These are phyloP conservation scores for Myodes glareolus DNA, from an alignment of 2,113 vertebrate species.

Conservation along the genomic window DNA sequence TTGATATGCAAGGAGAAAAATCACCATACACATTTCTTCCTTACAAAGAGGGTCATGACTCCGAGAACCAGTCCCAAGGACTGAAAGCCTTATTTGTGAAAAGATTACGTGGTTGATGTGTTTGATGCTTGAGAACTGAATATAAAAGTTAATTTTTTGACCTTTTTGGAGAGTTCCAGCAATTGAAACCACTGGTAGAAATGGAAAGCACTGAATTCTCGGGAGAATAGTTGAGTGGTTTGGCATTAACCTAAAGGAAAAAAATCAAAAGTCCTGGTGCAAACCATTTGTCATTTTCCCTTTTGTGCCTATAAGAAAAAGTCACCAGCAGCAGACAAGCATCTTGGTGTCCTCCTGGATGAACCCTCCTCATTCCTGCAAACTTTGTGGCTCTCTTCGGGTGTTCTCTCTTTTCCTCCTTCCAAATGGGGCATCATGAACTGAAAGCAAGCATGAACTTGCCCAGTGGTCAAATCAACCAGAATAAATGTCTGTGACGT, in stretches of 20 bases:
- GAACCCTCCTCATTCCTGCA: conserved; percentile 54
- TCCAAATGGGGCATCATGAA: neutral
- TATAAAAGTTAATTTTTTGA: conserved; percentile 73
- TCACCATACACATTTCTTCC: neutral
- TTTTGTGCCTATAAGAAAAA: conserved; percentile 76
- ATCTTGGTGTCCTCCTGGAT: neutral
- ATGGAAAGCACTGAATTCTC: conserved; percentile 34
- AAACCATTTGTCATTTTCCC: conserved; percentile 41
- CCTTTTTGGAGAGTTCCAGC: conserved; percentile 76
- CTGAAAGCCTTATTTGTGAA: conserved; percentile 81
- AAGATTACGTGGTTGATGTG: conserved; percentile 71
- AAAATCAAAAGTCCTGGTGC: conserved; percentile 49
- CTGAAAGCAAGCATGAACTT: neutral
- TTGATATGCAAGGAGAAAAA: conserved; percentile 54
- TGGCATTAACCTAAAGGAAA: conserved; percentile 57
- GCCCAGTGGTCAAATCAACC: neutral
- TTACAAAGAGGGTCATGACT: conserved; percentile 74
- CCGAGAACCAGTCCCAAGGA: conserved; percentile 70
- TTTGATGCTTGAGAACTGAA: conserved; percentile 80
- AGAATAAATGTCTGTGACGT: neutral
- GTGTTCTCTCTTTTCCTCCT: neutral
- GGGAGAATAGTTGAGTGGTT: conserved; percentile 70
- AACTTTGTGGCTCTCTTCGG: conserved; percentile 35
- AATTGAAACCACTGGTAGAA: conserved; percentile 59
- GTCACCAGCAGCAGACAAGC: conserved; percentile 51